Evolutionary conservation across 2,797 vertebrate genomes (phyloP), one percentile per base, ranked within the genome.

Genomic region (Falco berigora): DNA sequence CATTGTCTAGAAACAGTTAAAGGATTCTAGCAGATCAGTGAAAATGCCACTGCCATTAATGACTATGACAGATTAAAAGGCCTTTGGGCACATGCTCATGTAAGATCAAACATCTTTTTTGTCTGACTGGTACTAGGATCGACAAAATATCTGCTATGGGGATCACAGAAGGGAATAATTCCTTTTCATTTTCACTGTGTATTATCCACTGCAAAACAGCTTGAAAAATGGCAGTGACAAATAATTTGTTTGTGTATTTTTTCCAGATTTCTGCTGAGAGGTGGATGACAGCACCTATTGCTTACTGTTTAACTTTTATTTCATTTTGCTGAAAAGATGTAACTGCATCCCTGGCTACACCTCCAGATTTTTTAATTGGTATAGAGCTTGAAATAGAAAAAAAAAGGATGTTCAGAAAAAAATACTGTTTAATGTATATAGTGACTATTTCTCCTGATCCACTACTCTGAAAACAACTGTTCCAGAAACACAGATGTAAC

Each of bases 211-310:
- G 75, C 75, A 96, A 64, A 80, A 62, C 38, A 90, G 55, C 52
- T 92, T 97, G 84, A 97, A 94, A 95, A 97, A 97, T 96, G 58
- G 3, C 22, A 63, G 27, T 67, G 68, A 95, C 58, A 94, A 95
- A 94, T 95, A 8, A 96, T 95, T 91, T 89, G 49, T 94, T 95
- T 95, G 28, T 66, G 30, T 94, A 80, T 82, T 97, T 97, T 97
- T 93, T 77, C 32, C 49, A 61, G 75, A 94, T 79, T 32, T 92
- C 56, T 80, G 49, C 38, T 86, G 61, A 90, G 44, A 61, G 36
- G 71, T 61, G 32, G 62, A 84, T 88, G 88, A 69, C 62, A 90
- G 73, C 23, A 25, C 16, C 76, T 89, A 92, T 79, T 78, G 78
- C 38, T 81, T 95, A 76, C 61, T 62, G 17, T 81, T 96, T 96